These are phyloP conservation scores for Liparis tanakae DNA, from an alignment of 2,797 vertebrate genomes.

Conservation along the genomic window DNA sequence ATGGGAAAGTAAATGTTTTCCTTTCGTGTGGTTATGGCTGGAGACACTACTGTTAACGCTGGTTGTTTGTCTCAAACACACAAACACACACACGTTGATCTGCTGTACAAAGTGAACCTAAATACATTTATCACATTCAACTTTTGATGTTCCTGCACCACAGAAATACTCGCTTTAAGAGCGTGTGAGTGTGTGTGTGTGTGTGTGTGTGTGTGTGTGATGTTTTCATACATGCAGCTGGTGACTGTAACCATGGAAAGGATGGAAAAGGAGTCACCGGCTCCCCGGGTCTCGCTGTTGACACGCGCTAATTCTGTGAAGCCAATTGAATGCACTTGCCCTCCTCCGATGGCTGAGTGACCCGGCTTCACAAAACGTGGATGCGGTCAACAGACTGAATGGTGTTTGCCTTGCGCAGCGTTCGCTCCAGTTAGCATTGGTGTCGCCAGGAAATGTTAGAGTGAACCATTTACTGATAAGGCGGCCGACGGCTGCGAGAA, in stretches of 20 bases:
- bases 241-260: slow-evolving; percentile 68
- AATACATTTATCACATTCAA: not conserved
- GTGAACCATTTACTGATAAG: slow-evolving; percentile 79
- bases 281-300: slow-evolving; percentile 68
- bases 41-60: slow-evolving; percentile 48
- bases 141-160: not conserved
- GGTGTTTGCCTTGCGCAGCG: slow-evolving; percentile 76
- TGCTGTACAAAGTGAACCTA: not conserved
- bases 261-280: slow-evolving; percentile 53
- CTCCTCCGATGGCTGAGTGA: slow-evolving; percentile 75
- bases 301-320: slow-evolving; percentile 80
- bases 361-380: slow-evolving; percentile 65
- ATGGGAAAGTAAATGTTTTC: slow-evolving; percentile 67
- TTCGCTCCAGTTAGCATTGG: slow-evolving; percentile 78
- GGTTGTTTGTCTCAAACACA: slow-evolving; percentile 28
- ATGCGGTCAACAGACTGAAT: slow-evolving; percentile 78
- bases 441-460: slow-evolving; percentile 80
- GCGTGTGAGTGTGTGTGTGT: not conserved
- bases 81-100: slow-evolving; percentile 1
- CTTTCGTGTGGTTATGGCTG: slow-evolving; percentile 40
- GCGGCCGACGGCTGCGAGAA: slow-evolving; percentile 51
- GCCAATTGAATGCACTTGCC: slow-evolving; percentile 78
- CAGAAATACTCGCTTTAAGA: slow-evolving; percentile 10
- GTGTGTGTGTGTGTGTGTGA: not conserved
- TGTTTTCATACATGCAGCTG: slow-evolving; percentile 37